Evolutionary conservation across 1,140 invertebrate species (phyloP).

Genomic region (Phymorhynchus buccinoides): DNA sequence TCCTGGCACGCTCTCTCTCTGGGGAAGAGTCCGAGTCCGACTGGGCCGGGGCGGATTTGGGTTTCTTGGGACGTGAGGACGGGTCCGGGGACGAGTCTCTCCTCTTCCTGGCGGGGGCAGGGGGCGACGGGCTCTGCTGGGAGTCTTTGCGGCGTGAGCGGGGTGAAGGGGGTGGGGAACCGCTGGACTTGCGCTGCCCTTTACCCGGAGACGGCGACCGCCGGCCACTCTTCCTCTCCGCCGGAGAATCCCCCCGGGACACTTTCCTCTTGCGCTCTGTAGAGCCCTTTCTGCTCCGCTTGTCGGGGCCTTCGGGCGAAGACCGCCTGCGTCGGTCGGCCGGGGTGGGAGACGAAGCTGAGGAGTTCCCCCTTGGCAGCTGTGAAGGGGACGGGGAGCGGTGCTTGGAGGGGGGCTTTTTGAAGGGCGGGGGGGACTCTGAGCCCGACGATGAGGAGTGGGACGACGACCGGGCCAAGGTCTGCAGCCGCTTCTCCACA

Average conservation of each 20-base stretch:
- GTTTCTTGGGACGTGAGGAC: slow-evolving; percentile 12
- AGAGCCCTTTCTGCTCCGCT: background rate
- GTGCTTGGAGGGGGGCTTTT: slow-evolving; percentile 24
- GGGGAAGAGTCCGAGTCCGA: slow-evolving; percentile 30
- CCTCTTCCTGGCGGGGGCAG: background rate
- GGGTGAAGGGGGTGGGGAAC: slow-evolving; percentile 27
- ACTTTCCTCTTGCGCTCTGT: background rate
- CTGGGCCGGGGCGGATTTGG: background rate
- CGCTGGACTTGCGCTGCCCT: background rate
- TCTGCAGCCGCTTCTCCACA: background rate
- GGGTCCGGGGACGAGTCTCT: background rate
- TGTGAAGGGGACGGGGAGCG: slow-evolving; percentile 30
- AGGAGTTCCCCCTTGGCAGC: slow-evolving; percentile 6
- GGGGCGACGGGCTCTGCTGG: background rate
- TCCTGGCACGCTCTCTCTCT: slow-evolving; percentile 22
- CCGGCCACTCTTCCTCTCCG: slow-evolving; percentile 5
- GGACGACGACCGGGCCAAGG: slow-evolving; percentile 1
- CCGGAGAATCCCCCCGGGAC: slow-evolving; percentile 4
- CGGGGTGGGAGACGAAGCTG: slow-evolving; percentile 27
- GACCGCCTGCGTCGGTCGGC: slow-evolving; percentile 3
- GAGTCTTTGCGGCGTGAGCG: slow-evolving; percentile 1
- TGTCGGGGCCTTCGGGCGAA: slow-evolving; percentile 6
- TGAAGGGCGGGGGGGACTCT: slow-evolving; percentile 37
- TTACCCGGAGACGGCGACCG: slow-evolving; percentile 18
- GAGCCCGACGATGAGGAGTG: slow-evolving; percentile 35